Base-by-base conservation (phyloP, 2,113 vertebrate species). In the Tyrannus savana region DNA sequence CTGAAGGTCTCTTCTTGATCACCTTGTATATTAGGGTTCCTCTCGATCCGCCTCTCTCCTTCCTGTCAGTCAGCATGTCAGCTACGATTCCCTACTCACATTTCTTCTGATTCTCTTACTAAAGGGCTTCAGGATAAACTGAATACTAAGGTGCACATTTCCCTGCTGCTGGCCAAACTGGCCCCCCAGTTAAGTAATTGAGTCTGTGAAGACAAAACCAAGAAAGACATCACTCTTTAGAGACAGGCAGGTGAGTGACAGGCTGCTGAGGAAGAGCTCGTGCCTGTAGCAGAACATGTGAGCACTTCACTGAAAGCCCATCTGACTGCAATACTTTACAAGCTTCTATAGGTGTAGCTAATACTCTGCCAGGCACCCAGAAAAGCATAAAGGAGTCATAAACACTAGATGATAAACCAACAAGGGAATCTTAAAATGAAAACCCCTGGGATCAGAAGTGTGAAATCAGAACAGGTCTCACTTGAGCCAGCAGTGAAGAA, bases 221-320 rank as follows among this genome's bases (percentile, higher is more conserved):
- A 72, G 39, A 53, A 44, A 56, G 62, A 41, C 19, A 33, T 25
- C 1, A 0, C 52, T 74, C 55, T 58, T 63, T 41, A 64, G 47
- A 63, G 67, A 7, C 17, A 50, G 46, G 30, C 1, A 46, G 41
- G 30, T 1, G 2, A 56, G 25, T 0, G 0, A 37, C 25, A 17
- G 24, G 22, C 66, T 76, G 67, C 62, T 50, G 63, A 84, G 49
- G 28, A 44, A 88, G 63, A 72, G 17, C 49, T 80, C 17, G 4
- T 22, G 22, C 33, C 63, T 28, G 3, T 3, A 85, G 76, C 17
- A 80, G 44, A 85, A 52, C 31, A 17, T 2, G 7, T 10, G 24
- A 87, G 71, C 5, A 3, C 39, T 67, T 85, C 31, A 72, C 25
- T 25, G 41, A 58, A 83, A 75, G 53, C 53, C 53, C 55, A 31